Conservation (phyloP, 2,888 invertebrate genomes). For the Melanargia galathea region DNA sequence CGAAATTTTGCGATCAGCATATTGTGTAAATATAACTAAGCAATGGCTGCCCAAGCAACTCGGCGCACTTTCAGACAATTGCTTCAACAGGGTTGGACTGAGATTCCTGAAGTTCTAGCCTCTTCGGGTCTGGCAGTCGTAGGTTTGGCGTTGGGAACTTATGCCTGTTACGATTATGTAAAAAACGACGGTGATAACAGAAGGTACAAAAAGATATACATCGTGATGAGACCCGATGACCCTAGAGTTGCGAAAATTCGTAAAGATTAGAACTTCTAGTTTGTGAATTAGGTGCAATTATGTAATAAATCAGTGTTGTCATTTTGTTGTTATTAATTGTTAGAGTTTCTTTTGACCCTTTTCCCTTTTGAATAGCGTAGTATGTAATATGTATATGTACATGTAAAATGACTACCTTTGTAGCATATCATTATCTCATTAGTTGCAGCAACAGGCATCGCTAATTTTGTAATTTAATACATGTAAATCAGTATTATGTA, state of each 20-base stretch:
- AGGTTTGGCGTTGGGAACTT: constrained; percentile 78
- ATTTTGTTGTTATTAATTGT: constrained; percentile 23
- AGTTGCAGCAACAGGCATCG: too few relatives aligned
- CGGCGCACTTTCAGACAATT: constrained; percentile 65
- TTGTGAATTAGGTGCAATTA: constrained; percentile 53
- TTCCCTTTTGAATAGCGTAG: background rate
- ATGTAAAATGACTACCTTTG: too few relatives aligned
- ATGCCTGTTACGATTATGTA: constrained; percentile 76
- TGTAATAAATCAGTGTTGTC: constrained; percentile 59
- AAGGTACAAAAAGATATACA: constrained; percentile 84
- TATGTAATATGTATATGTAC: background rate
- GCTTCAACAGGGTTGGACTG: constrained; percentile 80
- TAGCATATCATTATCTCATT: too few relatives aligned
- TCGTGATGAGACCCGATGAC: constrained; percentile 86
- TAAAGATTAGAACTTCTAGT: constrained; percentile 65
- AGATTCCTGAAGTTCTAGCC: constrained; percentile 87
- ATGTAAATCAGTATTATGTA: too few relatives aligned
- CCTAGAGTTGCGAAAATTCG: constrained; percentile 82
- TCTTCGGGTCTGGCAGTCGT: constrained; percentile 81
- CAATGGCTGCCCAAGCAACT: constrained; percentile 61
- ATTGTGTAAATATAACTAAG: background rate
- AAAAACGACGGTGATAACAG: constrained; percentile 85
- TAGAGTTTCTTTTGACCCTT: constrained; percentile 12
- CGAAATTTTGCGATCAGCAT: background rate
- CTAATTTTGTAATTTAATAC: too few relatives aligned